Evolutionary conservation across 2,797 vertebrate species (phyloP), one percentile per base, ranked within the genome.

Genomic region (Emys orbicularis): DNA sequence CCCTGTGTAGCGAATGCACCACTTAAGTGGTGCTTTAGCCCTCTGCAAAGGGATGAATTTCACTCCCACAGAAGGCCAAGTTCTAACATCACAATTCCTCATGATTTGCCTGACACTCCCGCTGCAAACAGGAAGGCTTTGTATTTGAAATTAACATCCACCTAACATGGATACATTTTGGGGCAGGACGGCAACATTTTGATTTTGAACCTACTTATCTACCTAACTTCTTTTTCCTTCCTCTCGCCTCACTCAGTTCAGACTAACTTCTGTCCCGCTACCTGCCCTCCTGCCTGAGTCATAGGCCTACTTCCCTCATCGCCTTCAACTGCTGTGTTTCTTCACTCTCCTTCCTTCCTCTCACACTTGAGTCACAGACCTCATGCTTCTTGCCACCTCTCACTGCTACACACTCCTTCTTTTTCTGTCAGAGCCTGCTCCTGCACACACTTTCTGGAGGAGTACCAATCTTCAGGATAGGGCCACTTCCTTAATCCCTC

Each of bases 321-420:
- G 84, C 94, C 91, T 96, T 97, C 86, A 95, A 88, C 90, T 92
- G 94, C 76, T 88, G 4, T 13, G 59, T 97, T 97, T 97, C 97
- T 97, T 94, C 89, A 97, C 89, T 97, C 96, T 88, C 95, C 96
- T 97, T 96, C 97, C 97, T 97, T 72, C 94, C 79, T 77, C 74
- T 77, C 44, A 27, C 41, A 8, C 74, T 93, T 97, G 95, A 97
- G 79, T 97, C 96, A 97, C 86, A 96, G 84, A 86, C 47, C 88
- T 95, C 89, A 91, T 95, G 92, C 53, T 83, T 87, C 92, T 91
- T 83, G 77, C 85, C 88, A 84, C 94, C 93, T 95, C 95, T 85
- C 92, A 72, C 50, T 77, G 81, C 87, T 93, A 87, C 57, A 91
- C 93, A 94, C 50, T 16, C 49, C 84, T 97, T 95, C 83, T 90